Conservation (phyloP, 2,113 vertebrate genomes). For the Antennarius striatus region DNA sequence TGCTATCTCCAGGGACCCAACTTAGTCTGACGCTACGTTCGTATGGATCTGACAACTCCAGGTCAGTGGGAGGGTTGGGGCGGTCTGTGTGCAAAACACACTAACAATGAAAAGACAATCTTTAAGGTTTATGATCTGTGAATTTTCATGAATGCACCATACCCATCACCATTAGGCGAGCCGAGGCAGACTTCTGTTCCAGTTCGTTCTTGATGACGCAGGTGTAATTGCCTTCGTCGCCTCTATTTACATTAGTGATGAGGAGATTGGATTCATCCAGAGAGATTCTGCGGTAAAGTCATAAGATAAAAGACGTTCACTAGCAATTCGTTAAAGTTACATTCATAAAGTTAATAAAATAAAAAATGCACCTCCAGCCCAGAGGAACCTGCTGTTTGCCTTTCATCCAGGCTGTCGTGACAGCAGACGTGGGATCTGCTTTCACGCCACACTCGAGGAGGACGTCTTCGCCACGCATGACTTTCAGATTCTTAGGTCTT, state of each 20-base stretch:
- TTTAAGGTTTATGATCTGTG: background rate
- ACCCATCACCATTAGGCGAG: constrained; percentile 92
- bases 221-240: constrained; percentile 91
- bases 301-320: too few relatives aligned
- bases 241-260: constrained; percentile 85
- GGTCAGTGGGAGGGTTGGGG: constrained; percentile 86
- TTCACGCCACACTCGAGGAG: constrained; percentile 86
- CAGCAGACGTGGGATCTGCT: constrained; percentile 83
- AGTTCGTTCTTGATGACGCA: constrained; percentile 91
- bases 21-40: constrained; percentile 90
- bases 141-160: constrained; percentile 42
- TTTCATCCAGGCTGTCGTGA: constrained; percentile 89
- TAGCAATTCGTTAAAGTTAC: too few relatives aligned
- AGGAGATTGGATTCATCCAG: constrained; percentile 91
- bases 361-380: constrained; percentile 57
- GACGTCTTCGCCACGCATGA: constrained; percentile 83
- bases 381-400: constrained; percentile 80
- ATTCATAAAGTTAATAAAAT: too few relatives aligned
- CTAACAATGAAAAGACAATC: background rate
- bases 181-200: constrained; percentile 89
- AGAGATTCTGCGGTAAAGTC: constrained; percentile 79
- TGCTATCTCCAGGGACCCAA: constrained; percentile 90
- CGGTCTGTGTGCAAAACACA: constrained; percentile 77
- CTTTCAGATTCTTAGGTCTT: constrained; percentile 86
- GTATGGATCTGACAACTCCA: constrained; percentile 89